These are phyloP conservation scores for Amphiduros pacificus DNA, from an alignment of 2,888 invertebrate genomes.

Conservation along the genomic window DNA sequence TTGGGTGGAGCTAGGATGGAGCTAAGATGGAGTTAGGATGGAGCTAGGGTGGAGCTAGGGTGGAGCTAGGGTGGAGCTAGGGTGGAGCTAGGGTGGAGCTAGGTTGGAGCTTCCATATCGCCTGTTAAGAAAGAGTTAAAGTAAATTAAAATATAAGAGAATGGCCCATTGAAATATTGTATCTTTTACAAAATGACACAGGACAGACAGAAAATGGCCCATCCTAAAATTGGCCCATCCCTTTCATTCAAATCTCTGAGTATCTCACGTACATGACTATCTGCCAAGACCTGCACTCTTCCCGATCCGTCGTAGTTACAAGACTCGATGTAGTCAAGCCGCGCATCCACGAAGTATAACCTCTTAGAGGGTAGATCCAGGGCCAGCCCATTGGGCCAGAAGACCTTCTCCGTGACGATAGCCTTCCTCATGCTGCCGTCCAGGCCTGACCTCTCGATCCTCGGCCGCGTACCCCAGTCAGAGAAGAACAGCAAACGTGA, in stretches of 20 bases:
- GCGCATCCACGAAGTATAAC: conserved; percentile 96
- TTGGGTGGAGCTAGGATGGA: too few relatives aligned
- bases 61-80: too few relatives aligned
- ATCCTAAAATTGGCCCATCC: too few relatives aligned
- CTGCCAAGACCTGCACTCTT: conserved; percentile 74
- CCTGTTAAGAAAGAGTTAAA: too few relatives aligned
- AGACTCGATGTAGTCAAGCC: conserved; percentile 95
- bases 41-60: too few relatives aligned
- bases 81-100: too few relatives aligned
- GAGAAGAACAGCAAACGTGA: conserved; percentile 97
- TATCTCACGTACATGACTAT: conserved; percentile 55
- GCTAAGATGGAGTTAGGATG: too few relatives aligned
- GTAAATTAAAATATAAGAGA: too few relatives aligned
- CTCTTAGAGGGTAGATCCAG: conserved; percentile 89
- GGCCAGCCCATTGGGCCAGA: conserved; percentile 98
- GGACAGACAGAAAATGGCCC: too few relatives aligned
- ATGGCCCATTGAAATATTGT: too few relatives aligned
- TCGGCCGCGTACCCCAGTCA: conserved; percentile 97
- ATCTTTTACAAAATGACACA: too few relatives aligned
- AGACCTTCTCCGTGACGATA: conserved; percentile 91
- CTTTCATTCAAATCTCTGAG: background rate
- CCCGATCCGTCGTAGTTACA: conserved; percentile 94
- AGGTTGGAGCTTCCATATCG: too few relatives aligned
- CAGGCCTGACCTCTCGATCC: conserved; percentile 94
- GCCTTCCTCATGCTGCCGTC: conserved; percentile 84